A percentile compares a stretch with the other conserved stretches of the same genome.
Evolutionary conservation across 1,140 invertebrate genomes (phyloP).

Genomic region (Danaus melanippus): DNA sequence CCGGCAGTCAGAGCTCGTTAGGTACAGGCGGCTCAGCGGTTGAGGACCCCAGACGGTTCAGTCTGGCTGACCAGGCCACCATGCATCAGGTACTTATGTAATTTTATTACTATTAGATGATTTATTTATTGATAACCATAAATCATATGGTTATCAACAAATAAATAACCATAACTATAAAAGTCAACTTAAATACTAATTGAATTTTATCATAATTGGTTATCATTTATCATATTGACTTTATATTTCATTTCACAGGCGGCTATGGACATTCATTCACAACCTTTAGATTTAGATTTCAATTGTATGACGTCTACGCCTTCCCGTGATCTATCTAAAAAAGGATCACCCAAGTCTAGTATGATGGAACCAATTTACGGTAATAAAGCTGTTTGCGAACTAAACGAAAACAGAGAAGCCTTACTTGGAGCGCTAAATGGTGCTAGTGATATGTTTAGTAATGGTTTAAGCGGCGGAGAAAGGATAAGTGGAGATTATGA

Average conservation of each 20-base stretch:
- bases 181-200: too few relatives aligned
- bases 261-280: slow-evolving; percentile 60
- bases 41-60: slow-evolving; percentile 64
- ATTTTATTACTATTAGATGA: not conserved
- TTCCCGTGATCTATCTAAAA: slow-evolving; percentile 59
- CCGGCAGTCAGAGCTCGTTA: slow-evolving; percentile 85
- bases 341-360: slow-evolving; percentile 59
- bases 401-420: slow-evolving; percentile 57
- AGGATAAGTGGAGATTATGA: slow-evolving; percentile 67
- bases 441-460: slow-evolving; percentile 54
- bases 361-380: slow-evolving; percentile 63
- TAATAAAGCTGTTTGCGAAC: slow-evolving; percentile 59
- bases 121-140: not conserved
- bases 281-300: slow-evolving; percentile 65
- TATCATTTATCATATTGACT: slow-evolving; percentile 2
- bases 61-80: slow-evolving; percentile 61
- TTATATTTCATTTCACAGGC: slow-evolving; percentile 34
- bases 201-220: not conserved
- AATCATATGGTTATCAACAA: too few relatives aligned
- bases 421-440: slow-evolving; percentile 53
- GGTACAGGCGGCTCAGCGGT: slow-evolving; percentile 64
- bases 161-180: too few relatives aligned
- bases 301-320: slow-evolving; percentile 66
- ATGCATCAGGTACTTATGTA: slow-evolving; percentile 55
- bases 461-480: slow-evolving; percentile 49